These are phyloP conservation scores for Drosophila simulans DNA, from an alignment of 1,140 invertebrate genomes.

Conservation along the genomic window DNA sequence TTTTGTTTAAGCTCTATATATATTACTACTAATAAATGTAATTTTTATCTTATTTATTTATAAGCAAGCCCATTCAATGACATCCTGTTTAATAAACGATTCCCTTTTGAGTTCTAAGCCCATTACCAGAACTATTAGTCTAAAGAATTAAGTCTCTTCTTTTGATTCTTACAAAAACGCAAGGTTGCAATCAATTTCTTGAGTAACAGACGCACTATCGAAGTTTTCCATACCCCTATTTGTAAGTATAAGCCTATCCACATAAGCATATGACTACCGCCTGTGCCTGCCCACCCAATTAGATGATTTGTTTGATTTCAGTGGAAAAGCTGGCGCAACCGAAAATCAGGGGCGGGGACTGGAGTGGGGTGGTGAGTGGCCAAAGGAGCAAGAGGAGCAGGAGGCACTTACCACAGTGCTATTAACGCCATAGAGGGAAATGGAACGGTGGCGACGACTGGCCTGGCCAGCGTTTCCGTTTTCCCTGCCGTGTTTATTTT, in stretches of 20 bases:
- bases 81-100: no score
- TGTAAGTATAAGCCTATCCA: not conserved
- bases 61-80: no score
- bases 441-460: conserved; percentile 72
- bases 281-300: conserved; percentile 64
- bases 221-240: not conserved
- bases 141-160: no score
- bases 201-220: conserved; percentile 4
- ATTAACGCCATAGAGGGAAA: conserved; percentile 76
- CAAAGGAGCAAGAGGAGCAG: not conserved
- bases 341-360: conserved; percentile 3
- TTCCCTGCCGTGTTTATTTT: conserved; percentile 60
- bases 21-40: no score
- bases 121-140: no score
- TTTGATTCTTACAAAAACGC: no score
- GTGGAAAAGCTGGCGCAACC: conserved; percentile 40
- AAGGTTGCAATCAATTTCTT: conserved; percentile 11
- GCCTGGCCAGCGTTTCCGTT: conserved; percentile 64
- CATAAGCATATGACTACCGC: conserved; percentile 50
- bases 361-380: not conserved
- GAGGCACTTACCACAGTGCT: conserved; percentile 76
- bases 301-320: conserved; percentile 77
- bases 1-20: no score
- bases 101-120: no score
- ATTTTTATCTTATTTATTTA: no score